Evolutionary conservation across 35 echinoderm and acorn worm species (phyloP), one percentile per base, ranked within the genome.

Genomic region (Apostichopus californicus): DNA sequence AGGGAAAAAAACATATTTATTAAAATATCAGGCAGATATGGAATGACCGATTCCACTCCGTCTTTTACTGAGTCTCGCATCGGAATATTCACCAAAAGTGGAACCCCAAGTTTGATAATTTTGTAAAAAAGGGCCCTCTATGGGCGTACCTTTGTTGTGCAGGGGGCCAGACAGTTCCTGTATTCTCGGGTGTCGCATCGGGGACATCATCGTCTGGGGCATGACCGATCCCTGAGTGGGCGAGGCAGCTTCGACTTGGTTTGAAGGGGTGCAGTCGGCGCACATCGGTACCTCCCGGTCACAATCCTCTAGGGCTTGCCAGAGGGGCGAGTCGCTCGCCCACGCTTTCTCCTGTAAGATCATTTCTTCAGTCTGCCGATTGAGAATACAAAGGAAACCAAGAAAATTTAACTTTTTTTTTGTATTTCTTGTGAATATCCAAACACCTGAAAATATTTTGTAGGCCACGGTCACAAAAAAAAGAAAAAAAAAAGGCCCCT

Each of bases 301-400:
- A 80, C 57, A 89, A 1, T 99, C 97, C 17, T 83, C 82, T 21
- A 99, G 77, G 9, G 86, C 93, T 17, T 96, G 88, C 97, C 97
- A 99, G 20, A 99, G 90, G 1, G 97, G 97, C 1, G 95, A 99
- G 58, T 94, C 92, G 17, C 80, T 81, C 6, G 93, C 92, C 97
- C 97, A 96, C 0, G 97, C 97, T 26, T 81, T 54, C 22, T 96
- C 95, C 55, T 99, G 95, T 5, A 99, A 79, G 25, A 99, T 95
- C 13, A 90, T 91, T 78, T 99, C 97, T 18, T 99, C 97, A 26
- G 94, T 93, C 97, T 99, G 22, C 56, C 1, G 24, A 24, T 46
- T 34, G 13, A 78, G 57, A 86, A 80, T 17, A 52, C 2, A 6
- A 52, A 18, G 17, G 71, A 75, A 75, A 5, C 8, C 0, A 68